These are phyloP conservation scores for Pantelozetes paolii DNA, from an alignment of 2,888 invertebrate genomes.

Conservation along the genomic window DNA sequence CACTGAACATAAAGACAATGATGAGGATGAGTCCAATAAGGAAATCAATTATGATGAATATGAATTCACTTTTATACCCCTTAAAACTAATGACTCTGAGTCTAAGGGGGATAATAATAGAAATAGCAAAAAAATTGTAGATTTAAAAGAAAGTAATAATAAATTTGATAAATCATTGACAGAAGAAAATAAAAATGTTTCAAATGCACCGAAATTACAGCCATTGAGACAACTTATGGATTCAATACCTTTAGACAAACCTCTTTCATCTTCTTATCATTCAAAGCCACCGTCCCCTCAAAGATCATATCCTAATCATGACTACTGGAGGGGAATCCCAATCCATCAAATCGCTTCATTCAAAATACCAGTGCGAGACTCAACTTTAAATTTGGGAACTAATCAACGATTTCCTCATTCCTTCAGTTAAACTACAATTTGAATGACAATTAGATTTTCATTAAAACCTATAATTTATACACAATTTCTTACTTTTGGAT, in stretches of 20 bases:
- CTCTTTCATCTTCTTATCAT: not conserved
- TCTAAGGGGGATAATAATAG: not conserved
- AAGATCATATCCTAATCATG: not conserved
- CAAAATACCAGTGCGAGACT: not conserved
- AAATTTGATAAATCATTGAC: not conserved
- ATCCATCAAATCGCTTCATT: not conserved
- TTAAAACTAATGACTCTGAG: not conserved
- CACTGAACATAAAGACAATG: not conserved
- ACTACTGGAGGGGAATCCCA: not conserved
- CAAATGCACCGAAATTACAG: not conserved
- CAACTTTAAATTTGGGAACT: not conserved
- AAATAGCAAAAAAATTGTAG: not conserved
- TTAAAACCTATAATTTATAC: too few relatives aligned
- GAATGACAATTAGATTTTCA: too few relatives aligned
- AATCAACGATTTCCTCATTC: not conserved
- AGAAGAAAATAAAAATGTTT: not conserved
- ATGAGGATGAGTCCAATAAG: not conserved
- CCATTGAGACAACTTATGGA: not conserved
- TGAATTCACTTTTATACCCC: constrained; percentile 13
- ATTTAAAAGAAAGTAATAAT: not conserved
- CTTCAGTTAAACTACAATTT: too few relatives aligned
- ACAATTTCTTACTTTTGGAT: too few relatives aligned
- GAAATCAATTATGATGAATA: constrained; percentile 19
- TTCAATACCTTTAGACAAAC: constrained; percentile 3
- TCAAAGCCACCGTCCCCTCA: not conserved